These are phyloP conservation scores for Sesia bembeciformis DNA, from an alignment of 2,888 invertebrate species.

Conservation along the genomic window DNA sequence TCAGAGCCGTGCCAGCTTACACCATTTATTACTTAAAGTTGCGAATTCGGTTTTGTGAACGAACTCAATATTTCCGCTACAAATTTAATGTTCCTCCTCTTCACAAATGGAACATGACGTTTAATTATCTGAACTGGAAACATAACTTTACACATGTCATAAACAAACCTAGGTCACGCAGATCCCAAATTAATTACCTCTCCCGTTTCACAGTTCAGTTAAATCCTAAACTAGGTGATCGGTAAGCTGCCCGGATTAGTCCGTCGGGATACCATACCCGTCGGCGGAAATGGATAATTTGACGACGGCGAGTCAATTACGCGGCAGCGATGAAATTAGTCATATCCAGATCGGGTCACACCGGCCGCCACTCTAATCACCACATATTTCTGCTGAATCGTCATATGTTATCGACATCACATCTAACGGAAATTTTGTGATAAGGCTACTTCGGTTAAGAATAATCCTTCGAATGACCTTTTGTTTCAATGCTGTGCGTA, in stretches of 20 bases:
- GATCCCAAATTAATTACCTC: background rate
- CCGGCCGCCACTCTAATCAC: background rate
- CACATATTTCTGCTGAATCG: background rate
- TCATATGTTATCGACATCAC: too few species aligned
- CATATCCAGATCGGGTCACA: conserved; percentile 9
- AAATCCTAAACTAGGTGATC: background rate
- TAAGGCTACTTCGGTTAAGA: too few species aligned
- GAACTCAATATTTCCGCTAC: too few species aligned
- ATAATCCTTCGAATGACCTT: too few species aligned
- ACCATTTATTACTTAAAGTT: too few species aligned
- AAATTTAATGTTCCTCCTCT: too few species aligned
- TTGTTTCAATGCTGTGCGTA: too few species aligned
- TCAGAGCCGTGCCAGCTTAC: background rate
- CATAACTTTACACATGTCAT: background rate
- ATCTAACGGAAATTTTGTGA: too few species aligned
- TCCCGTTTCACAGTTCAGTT: background rate
- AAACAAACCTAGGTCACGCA: background rate
- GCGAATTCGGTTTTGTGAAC: too few species aligned
- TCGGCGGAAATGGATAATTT: conserved; percentile 23
- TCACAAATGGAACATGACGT: background rate
- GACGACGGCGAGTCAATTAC: conserved; percentile 27
- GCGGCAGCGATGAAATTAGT: conserved; percentile 13
- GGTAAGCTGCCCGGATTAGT: conserved; percentile 19
- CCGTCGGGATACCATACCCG: conserved; percentile 14
- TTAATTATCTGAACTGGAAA: background rate